Base-by-base conservation (phyloP, 2,113 vertebrate genomes). In the Numida meleagris region DNA sequence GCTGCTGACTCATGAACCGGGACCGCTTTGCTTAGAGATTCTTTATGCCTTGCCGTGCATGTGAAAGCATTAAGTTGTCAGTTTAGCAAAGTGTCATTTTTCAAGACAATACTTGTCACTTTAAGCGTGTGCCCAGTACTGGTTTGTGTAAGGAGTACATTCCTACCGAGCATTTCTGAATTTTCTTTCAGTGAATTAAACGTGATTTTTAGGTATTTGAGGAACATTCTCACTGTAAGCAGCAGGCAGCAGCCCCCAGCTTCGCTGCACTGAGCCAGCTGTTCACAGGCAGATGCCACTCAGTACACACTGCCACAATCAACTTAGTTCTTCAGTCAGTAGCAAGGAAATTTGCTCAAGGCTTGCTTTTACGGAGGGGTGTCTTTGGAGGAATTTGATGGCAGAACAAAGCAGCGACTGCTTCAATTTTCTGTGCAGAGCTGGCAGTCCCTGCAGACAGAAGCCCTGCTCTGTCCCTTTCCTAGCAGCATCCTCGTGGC, bases 231-330 rank as follows among this genome's bases (percentile, higher is more conserved):
- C 45, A 67, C 45, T 38, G 45, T 40, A 45, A 87, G 84, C 72
- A 92, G 83, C 77, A 61, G 66, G 74, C 53, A 84, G 36, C 18
- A 71, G 84, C 93, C 88, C 88, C 81, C 76, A 94, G 94, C 82
- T 66, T 72, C 53, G 89, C 86, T 45, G n/a, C 66, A 48, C 55
- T 13, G 2, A 40, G 36, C 81, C 97, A 97, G 96, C 96, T 97
- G 96, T 80, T 93, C 81, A 55, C 4, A 36, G 88, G 42, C 96
- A 97, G 97, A 96, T 96, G 95, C 93, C 95, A 92, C 45, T 79
- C 80, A 48, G 79, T 7, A 48, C 71, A 92, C 93, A 51, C 70
- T 61, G 78, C 58, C 59, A 76, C 46, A 86, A 83, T 62, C 93
- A 67, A 66, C 84, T 83, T 55, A 13, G 71, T 76, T 66, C 81